Percentiles rank a stretch among this genome's conserved stretches.
Conservation (phyloP, 2,797 vertebrate genomes). For the Vespertilio murinus region DNA sequence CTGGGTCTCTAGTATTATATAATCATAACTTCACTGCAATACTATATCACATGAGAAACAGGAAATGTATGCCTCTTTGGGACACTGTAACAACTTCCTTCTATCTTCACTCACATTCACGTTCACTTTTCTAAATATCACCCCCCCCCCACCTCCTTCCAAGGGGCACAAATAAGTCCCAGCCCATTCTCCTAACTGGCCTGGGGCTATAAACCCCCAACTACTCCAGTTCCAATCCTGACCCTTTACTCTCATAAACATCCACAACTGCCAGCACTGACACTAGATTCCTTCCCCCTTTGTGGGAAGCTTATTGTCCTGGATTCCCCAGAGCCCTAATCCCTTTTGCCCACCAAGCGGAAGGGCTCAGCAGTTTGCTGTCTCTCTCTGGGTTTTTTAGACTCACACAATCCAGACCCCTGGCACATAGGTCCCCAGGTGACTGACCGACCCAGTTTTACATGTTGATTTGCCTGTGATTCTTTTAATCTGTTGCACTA, state of each 20-base stretch:
- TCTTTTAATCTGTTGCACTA: slow-evolving; percentile 57
- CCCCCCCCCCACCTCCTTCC: neutral
- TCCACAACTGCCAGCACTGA: neutral
- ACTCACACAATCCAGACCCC: slow-evolving; percentile 10
- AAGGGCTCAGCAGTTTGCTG: neutral
- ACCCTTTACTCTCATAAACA: neutral
- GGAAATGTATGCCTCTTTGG: slow-evolving; percentile 1
- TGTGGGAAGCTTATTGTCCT: neutral
- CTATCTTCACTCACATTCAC: neutral
- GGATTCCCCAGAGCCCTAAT: neutral
- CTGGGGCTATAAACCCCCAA: neutral
- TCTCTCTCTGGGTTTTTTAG: neutral
- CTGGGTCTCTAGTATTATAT: neutral
- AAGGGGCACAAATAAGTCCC: neutral
- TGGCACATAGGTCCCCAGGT: neutral
- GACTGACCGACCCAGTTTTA: slow-evolving; percentile 48
- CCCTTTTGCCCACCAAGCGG: neutral
- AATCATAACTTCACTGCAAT: slow-evolving; percentile 54
- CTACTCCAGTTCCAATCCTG: neutral
- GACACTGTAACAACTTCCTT: slow-evolving; percentile 41
- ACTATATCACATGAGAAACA: slow-evolving; percentile 33
- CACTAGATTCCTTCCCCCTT: neutral
- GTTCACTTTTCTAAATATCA: neutral
- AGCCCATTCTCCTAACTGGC: neutral
- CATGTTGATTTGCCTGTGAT: slow-evolving; percentile 44